Evolutionary conservation across 2,888 invertebrate genomes (phyloP).

Genomic region (Nephrotoma guestfalica): DNA sequence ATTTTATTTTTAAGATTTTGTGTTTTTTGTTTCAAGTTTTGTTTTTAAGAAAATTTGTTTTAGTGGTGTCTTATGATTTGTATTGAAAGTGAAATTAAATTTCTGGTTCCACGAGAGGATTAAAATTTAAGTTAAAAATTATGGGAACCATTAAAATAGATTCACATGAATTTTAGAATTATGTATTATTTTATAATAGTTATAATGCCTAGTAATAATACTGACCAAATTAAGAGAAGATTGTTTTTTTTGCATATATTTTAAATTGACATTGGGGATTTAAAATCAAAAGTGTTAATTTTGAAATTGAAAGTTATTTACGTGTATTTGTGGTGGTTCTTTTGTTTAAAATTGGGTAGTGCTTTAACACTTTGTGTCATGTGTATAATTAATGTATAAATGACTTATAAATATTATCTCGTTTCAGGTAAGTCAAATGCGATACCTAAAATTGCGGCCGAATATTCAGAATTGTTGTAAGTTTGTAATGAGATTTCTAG

Average conservation of each 20-base stretch:
- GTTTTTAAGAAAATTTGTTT: background rate
- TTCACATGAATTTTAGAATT: background rate
- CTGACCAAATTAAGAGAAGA: background rate
- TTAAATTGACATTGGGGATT: background rate
- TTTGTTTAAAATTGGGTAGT: background rate
- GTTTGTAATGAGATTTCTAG: too few relatives aligned
- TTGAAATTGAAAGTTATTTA: background rate
- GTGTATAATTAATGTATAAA: too few relatives aligned
- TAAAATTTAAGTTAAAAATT: background rate
- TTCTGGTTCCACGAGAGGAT: background rate
- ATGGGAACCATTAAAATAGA: background rate
- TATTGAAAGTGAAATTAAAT: background rate
- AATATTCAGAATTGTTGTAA: too few relatives aligned
- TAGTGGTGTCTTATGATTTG: background rate
- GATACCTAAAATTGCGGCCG: too few relatives aligned
- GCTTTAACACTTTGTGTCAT: background rate
- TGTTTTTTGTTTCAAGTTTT: background rate
- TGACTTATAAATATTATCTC: too few relatives aligned
- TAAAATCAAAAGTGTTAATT: background rate
- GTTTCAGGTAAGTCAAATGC: too few relatives aligned
- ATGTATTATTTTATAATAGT: background rate
- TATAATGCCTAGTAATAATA: background rate
- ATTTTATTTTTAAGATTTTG: background rate
- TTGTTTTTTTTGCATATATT: background rate
- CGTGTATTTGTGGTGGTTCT: background rate